phyloP scores from a whole-genome alignment of 1,140 invertebrate species.

The Cydia strobilella region DNA sequence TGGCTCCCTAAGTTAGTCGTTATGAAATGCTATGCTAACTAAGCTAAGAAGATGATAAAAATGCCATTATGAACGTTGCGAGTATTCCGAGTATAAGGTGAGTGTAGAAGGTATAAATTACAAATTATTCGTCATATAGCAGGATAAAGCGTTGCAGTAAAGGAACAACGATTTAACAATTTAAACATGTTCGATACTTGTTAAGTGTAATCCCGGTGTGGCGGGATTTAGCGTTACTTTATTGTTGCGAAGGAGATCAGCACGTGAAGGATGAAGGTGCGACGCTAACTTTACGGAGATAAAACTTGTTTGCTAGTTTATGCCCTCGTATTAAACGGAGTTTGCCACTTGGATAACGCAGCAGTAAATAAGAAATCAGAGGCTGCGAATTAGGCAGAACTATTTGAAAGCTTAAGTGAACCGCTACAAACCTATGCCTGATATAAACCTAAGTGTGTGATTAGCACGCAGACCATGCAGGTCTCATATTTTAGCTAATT shows the following conservation, averaged over 20 bases:
- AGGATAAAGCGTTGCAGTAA: not conserved
- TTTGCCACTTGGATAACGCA: constrained; percentile 35
- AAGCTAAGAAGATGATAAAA: no score
- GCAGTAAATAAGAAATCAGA: constrained; percentile 21
- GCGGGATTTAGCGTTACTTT: constrained; percentile 57
- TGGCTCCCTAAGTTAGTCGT: no score
- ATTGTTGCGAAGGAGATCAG: constrained; percentile 64
- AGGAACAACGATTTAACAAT: constrained; percentile 18
- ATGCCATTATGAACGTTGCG: no score
- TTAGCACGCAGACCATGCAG: not conserved
- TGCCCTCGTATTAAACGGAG: constrained; percentile 58
- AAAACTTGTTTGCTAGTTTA: constrained; percentile 74
- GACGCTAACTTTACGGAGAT: constrained; percentile 60
- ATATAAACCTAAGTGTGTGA: not conserved
- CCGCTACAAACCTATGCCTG: not conserved
- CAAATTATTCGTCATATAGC: not conserved
- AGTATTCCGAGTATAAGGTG: not conserved
- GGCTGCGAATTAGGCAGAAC: not conserved
- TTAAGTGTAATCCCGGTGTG: constrained; percentile 48
- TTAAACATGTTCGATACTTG: constrained; percentile 33
- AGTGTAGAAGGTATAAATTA: not conserved
- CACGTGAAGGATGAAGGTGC: constrained; percentile 70
- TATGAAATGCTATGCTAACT: no score
- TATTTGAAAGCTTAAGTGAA: not conserved
- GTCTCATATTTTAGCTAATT: not conserved